Conservation (phyloP, 2,888 invertebrate genomes). For the Sipha maydis region DNA sequence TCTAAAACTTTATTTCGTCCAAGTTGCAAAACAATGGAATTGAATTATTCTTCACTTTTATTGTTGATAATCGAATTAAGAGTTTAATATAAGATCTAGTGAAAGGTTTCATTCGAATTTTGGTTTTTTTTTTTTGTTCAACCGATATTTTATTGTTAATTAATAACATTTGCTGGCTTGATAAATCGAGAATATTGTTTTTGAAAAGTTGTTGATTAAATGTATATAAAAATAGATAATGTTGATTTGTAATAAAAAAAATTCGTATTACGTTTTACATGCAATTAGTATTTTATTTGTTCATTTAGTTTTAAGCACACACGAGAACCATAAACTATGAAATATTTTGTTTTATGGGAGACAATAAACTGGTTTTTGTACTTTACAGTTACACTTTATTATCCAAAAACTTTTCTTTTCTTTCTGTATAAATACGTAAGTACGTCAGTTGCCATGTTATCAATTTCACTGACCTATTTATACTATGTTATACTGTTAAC, state of each 20-base stretch:
- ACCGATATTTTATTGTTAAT: background rate
- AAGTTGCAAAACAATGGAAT: background rate
- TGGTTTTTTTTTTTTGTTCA: background rate
- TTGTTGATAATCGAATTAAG: background rate
- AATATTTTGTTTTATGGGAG: background rate
- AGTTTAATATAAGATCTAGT: background rate
- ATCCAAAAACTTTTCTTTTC: background rate
- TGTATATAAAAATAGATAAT: no score
- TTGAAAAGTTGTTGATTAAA: background rate
- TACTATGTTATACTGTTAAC: background rate
- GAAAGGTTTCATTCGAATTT: background rate
- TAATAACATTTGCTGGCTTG: background rate
- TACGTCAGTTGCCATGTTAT: background rate
- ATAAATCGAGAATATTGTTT: background rate
- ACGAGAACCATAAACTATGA: background rate
- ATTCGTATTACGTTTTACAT: background rate
- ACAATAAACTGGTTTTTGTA: background rate
- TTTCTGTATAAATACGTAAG: background rate
- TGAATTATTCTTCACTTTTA: constrained; percentile 7
- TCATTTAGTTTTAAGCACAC: background rate
- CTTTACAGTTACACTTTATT: background rate
- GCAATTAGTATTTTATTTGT: background rate
- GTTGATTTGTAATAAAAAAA: no score
- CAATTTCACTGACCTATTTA: constrained; percentile 27
- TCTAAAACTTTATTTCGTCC: background rate